Percentiles rank a stretch among this genome's conserved stretches.
Conservation (phyloP, 2,888 invertebrate genomes). For the Gastrophysa polygoni region DNA sequence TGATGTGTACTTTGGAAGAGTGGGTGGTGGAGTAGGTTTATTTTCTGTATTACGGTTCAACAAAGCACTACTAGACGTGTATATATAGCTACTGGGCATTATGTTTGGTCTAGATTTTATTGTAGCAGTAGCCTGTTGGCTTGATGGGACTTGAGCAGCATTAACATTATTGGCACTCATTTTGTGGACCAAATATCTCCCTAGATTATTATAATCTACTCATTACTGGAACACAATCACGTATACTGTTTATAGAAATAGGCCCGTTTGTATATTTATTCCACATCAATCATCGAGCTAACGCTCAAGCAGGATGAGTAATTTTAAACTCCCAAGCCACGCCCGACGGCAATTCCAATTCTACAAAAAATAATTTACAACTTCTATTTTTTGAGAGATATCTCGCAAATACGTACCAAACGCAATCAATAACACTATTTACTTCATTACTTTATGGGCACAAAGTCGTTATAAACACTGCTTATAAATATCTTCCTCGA, state of each 20-base stretch:
- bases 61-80: conserved; percentile 67
- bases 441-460: background rate
- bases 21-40: conserved; percentile 77
- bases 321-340: conserved; percentile 57
- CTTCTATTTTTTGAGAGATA: background rate
- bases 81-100: conserved; percentile 67
- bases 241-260: background rate
- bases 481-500: background rate
- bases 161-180: conserved; percentile 59
- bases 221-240: conserved; percentile 15
- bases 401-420: background rate
- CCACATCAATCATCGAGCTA: conserved; percentile 35
- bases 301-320: conserved; percentile 50
- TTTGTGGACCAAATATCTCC: background rate
- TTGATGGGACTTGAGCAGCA: conserved; percentile 52
- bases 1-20: conserved; percentile 78
- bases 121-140: conserved; percentile 55
- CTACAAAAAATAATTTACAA: background rate
- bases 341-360: conserved; percentile 46
- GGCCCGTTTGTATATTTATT: conserved; percentile 32
- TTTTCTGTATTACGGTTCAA: conserved; percentile 63
- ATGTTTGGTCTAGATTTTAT: conserved; percentile 59
- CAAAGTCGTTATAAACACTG: background rate
- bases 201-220: conserved; percentile 12
- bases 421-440: background rate